phyloP scores from a whole-genome alignment of 2,797 vertebrate genomes.

The Graptemys geographica region DNA sequence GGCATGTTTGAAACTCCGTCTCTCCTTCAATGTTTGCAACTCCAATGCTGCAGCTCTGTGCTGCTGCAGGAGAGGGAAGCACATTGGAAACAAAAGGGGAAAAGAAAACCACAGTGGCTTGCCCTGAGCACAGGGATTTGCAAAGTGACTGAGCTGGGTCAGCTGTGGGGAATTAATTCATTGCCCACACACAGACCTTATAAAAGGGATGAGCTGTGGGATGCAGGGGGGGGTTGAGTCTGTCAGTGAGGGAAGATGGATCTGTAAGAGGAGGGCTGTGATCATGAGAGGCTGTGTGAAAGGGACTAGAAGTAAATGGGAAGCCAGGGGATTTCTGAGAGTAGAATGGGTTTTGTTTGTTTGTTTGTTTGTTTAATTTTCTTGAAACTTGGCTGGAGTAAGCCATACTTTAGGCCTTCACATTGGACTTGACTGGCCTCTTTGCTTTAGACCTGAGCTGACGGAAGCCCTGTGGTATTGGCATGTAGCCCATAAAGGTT shows the following conservation, averaged over 20 bases:
- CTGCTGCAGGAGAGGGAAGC: conserved; percentile 41
- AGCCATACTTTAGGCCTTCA: background rate
- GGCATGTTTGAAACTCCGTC: conserved; percentile 8
- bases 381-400: rapidly evolving
- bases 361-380: background rate
- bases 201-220: background rate
- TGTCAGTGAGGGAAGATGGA: background rate
- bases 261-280: background rate
- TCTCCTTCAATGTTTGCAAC: conserved; percentile 9
- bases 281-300: background rate
- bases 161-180: background rate
- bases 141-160: background rate
- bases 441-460: background rate
- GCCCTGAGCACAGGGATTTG: conserved; percentile 13
- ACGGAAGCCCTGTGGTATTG: background rate
- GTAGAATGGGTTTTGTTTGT: background rate
- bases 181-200: background rate
- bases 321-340: background rate
- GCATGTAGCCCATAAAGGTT: background rate
- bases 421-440: background rate
- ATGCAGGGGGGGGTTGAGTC: background rate
- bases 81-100: conserved; percentile 43
- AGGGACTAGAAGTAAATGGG: background rate
- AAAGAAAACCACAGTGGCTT: conserved; percentile 43
- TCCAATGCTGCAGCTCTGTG: background rate